phyloP scores from a whole-genome alignment of 2,888 invertebrate species.

The Frankliniella intonsa region DNA sequence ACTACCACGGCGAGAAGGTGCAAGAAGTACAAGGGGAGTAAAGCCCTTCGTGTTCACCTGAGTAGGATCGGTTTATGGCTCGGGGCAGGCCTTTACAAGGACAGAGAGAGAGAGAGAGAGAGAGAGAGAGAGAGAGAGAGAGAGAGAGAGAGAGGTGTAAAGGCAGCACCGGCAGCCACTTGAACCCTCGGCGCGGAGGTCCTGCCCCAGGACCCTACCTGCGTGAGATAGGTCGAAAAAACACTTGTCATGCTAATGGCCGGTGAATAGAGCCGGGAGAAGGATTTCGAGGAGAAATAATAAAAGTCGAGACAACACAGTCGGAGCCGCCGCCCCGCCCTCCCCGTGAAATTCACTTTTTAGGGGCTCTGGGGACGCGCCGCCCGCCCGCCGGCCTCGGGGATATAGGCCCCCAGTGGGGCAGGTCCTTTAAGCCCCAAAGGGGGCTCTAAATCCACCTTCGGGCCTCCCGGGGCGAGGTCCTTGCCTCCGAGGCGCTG shows the following conservation, averaged over 20 bases:
- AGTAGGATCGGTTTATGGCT: too few species aligned
- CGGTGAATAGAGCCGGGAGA: not conserved
- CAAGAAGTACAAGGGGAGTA: too few species aligned
- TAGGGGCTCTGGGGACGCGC: not conserved
- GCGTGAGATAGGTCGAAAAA: slow-evolving; percentile 13
- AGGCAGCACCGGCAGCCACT: not conserved
- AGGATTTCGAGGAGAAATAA: not conserved
- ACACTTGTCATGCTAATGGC: slow-evolving; percentile 23
- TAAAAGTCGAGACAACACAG: not conserved
- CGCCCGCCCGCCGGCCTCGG: not conserved
- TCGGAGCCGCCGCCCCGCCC: not conserved
- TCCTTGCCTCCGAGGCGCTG: too few species aligned
- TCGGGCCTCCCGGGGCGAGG: too few species aligned
- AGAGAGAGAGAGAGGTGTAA: not conserved
- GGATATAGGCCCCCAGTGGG: not conserved
- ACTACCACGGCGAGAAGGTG: too few species aligned
- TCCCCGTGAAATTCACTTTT: not conserved
- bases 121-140: too few species aligned
- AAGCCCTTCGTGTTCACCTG: too few species aligned
- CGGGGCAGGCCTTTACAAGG: too few species aligned
- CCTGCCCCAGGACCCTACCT: not conserved
- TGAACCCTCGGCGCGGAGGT: not conserved
- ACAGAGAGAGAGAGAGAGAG: too few species aligned
- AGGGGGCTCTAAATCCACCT: too few species aligned
- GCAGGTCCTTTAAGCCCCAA: not conserved